phyloP scores from a whole-genome alignment of 2,797 vertebrate genomes.

The Diglossa cyanea region DNA sequence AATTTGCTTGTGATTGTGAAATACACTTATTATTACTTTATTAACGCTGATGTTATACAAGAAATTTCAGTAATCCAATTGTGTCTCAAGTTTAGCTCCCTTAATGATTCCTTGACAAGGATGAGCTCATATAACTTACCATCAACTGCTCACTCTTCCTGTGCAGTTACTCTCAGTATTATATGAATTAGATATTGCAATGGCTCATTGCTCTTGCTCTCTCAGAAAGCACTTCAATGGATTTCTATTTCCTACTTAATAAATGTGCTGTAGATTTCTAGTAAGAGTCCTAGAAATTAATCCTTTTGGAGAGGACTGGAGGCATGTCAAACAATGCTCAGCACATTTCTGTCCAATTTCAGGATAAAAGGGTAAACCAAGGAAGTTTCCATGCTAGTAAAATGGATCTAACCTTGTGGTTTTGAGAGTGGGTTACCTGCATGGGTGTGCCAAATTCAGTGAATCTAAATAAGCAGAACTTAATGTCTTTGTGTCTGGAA shows the following conservation, averaged over 20 bases:
- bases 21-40: constrained; percentile 44
- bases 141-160: background rate
- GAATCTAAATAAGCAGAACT: background rate
- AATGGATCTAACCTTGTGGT: background rate
- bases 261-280: background rate
- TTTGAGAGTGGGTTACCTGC: background rate
- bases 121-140: constrained; percentile 7
- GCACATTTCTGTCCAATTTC: background rate
- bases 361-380: background rate
- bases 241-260: background rate
- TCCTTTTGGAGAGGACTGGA: background rate
- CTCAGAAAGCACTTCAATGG: background rate
- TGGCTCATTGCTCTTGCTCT: constrained; percentile 16
- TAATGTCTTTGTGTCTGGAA: background rate
- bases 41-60: constrained; percentile 33
- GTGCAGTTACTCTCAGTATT: background rate
- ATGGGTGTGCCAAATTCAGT: background rate
- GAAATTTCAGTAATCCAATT: constrained; percentile 41
- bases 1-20: constrained; percentile 22
- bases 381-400: background rate
- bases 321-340: background rate
- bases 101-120: constrained; percentile 46
- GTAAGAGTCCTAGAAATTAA: background rate
- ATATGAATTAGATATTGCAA: background rate
- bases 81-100: background rate